Evolutionary conservation across 2,888 invertebrate genomes (phyloP).

Genomic region (Drosophila ustulata): DNA sequence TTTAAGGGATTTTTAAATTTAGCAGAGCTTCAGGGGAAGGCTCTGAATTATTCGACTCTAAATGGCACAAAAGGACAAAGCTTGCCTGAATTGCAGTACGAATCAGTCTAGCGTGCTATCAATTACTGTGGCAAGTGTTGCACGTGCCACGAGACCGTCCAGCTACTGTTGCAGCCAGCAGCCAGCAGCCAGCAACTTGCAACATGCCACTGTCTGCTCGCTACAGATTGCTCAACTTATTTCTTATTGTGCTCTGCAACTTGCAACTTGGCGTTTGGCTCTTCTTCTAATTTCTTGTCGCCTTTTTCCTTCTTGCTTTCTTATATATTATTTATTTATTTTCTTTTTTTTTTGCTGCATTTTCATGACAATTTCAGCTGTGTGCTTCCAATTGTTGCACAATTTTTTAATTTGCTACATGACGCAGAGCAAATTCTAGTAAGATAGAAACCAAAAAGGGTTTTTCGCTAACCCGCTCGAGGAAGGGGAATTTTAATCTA

Average conservation of each 20-base stretch:
- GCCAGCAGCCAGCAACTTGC: slow-evolving; percentile 3
- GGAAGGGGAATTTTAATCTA: slow-evolving; percentile 61
- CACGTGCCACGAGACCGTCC: slow-evolving; percentile 64
- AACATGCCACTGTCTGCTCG: slow-evolving; percentile 17
- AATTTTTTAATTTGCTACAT: slow-evolving; percentile 80
- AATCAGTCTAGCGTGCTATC: slow-evolving; percentile 80
- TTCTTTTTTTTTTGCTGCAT: slow-evolving; percentile 45
- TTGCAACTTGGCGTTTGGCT: slow-evolving; percentile 62
- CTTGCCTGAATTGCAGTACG: slow-evolving; percentile 63
- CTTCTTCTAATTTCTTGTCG: slow-evolving; percentile 54
- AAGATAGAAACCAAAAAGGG: slow-evolving; percentile 45
- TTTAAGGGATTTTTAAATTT: background rate
- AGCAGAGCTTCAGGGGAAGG: background rate
- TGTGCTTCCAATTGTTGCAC: slow-evolving; percentile 77
- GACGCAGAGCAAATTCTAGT: slow-evolving; percentile 31
- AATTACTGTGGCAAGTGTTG: slow-evolving; percentile 80
- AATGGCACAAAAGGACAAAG: slow-evolving; percentile 40
- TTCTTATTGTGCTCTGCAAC: slow-evolving; percentile 63
- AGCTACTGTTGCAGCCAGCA: slow-evolving; percentile 21
- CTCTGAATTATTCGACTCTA: background rate
- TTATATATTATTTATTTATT: slow-evolving; percentile 28
- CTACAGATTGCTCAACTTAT: slow-evolving; percentile 67
- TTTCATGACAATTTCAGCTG: slow-evolving; percentile 74
- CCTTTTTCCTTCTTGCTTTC: slow-evolving; percentile 36
- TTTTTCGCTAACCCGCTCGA: slow-evolving; percentile 2